These are phyloP conservation scores for Orestias chungarensis DNA, from an alignment of 2,797 vertebrate genomes.

Conservation along the genomic window DNA sequence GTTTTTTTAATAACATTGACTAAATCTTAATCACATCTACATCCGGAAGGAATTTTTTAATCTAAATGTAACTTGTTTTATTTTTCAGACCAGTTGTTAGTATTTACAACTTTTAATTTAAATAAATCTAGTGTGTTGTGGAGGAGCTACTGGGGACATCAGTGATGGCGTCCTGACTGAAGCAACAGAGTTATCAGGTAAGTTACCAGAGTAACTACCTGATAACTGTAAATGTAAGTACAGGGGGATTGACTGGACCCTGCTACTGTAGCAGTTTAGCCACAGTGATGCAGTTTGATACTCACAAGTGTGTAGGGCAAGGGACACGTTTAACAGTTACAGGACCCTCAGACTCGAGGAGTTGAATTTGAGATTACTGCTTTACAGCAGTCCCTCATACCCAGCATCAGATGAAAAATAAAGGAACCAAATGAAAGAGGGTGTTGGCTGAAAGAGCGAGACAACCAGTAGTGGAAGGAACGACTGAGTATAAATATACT, in stretches of 20 bases:
- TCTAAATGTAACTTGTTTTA: not conserved
- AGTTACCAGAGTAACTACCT: not conserved
- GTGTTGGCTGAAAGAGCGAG: not conserved
- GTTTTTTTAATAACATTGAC: not conserved
- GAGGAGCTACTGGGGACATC: not conserved
- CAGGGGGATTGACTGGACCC: too few species aligned
- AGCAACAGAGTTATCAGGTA: not conserved
- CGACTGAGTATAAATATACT: not conserved
- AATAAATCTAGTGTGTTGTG: not conserved
- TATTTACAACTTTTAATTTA: not conserved
- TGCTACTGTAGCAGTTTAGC: too few species aligned
- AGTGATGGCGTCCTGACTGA: too few species aligned
- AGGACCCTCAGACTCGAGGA: too few species aligned
- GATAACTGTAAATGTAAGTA: too few species aligned
- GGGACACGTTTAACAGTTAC: too few species aligned
- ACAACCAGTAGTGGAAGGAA: not conserved
- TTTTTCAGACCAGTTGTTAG: not conserved
- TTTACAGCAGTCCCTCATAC: too few species aligned
- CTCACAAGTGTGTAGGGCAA: too few species aligned
- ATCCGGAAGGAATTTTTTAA: not conserved
- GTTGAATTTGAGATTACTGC: too few species aligned
- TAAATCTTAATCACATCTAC: not conserved
- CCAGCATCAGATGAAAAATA: not conserved
- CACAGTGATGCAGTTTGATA: too few species aligned
- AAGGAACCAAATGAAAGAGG: not conserved